phyloP scores from a whole-genome alignment of 2,888 invertebrate species.

The Lithophane ornitopus region DNA sequence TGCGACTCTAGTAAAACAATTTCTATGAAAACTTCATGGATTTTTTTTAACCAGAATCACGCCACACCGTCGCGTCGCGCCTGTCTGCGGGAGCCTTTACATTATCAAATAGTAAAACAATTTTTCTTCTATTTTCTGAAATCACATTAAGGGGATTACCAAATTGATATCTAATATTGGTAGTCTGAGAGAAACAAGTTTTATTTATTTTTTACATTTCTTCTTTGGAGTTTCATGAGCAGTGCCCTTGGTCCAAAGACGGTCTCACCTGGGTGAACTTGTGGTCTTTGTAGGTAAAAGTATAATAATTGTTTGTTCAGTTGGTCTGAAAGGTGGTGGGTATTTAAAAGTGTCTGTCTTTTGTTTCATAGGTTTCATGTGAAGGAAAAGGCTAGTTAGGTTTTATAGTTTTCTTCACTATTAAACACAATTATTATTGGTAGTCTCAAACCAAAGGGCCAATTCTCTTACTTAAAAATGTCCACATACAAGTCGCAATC shows the following conservation, averaged over 20 bases:
- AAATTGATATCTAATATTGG: slow-evolving; percentile 36
- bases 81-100: not conserved
- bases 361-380: too few relatives aligned
- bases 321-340: too few relatives aligned
- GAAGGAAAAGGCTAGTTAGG: too few relatives aligned
- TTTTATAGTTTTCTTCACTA: too few relatives aligned
- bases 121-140: slow-evolving; percentile 24
- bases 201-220: slow-evolving; percentile 10
- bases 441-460: too few relatives aligned
- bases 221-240: slow-evolving; percentile 9
- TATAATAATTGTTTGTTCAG: too few relatives aligned
- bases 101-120: slow-evolving; percentile 38
- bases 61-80: not conserved
- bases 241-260: slow-evolving; percentile 3
- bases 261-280: slow-evolving; percentile 23
- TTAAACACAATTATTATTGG: too few relatives aligned
- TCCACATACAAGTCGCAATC: too few relatives aligned
- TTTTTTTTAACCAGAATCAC: not conserved
- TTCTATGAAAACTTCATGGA: not conserved
- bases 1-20: not conserved
- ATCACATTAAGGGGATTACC: slow-evolving; percentile 13
- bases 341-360: too few relatives aligned
- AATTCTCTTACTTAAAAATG: too few relatives aligned
- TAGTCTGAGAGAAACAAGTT: slow-evolving; percentile 13
- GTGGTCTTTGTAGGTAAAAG: not conserved